Evolutionary conservation across 2,113 vertebrate species (phyloP).

Genomic region (Proterorhinus semilunaris): DNA sequence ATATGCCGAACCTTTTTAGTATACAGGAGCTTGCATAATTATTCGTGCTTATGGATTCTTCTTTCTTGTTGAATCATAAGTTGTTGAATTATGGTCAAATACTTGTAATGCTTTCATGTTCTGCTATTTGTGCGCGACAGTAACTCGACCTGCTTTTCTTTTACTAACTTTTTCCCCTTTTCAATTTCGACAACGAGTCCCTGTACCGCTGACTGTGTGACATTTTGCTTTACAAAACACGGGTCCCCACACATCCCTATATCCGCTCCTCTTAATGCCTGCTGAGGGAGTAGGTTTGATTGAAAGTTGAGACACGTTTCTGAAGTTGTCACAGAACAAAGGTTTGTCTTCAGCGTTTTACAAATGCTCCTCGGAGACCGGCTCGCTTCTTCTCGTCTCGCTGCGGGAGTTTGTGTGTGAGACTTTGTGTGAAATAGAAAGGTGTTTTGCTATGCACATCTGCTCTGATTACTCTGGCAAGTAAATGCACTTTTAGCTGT

Average conservation of each 20-base stretch:
- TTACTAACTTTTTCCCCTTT: background rate
- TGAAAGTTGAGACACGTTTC: slow-evolving; percentile 61
- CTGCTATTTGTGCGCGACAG: background rate
- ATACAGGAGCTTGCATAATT: background rate
- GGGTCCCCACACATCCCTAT: background rate
- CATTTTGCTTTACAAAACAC: slow-evolving; percentile 43
- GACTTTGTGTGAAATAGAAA: slow-evolving; percentile 38
- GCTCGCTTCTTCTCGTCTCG: slow-evolving; percentile 18
- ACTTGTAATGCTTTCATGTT: background rate
- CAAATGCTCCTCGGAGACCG: slow-evolving; percentile 36
- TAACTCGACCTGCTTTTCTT: background rate
- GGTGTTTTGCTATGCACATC: slow-evolving; percentile 24
- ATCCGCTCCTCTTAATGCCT: background rate
- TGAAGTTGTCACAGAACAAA: slow-evolving; percentile 46
- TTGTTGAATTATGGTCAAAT: background rate
- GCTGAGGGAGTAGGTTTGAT: slow-evolving; percentile 38
- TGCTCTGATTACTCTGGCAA: slow-evolving; percentile 32
- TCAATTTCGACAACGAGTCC: background rate
- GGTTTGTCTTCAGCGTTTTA: slow-evolving; percentile 44
- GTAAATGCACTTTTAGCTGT: background rate
- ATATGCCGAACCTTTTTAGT: background rate
- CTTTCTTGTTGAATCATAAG: background rate
- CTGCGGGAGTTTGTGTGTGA: slow-evolving; percentile 25
- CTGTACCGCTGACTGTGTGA: slow-evolving; percentile 16
- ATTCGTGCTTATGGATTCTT: background rate